These are phyloP conservation scores for Polypedilum pembai DNA, from an alignment of 1,140 invertebrate species.

Conservation along the genomic window DNA sequence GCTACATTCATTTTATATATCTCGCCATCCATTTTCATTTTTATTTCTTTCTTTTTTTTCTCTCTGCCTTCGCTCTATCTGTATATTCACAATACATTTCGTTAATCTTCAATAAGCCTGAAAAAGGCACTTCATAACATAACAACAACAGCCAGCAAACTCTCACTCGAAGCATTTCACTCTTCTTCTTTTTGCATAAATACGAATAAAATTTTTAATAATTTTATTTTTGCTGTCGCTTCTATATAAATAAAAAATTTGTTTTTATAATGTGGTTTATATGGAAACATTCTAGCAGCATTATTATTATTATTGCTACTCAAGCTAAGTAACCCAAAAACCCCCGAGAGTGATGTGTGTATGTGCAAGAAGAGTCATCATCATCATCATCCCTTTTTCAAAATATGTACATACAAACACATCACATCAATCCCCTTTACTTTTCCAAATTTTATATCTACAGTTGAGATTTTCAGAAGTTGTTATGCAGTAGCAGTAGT, in stretches of 20 bases:
- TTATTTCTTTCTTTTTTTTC: background rate
- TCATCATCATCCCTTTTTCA: background rate
- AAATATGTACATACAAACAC: too few relatives aligned
- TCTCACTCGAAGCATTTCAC: background rate
- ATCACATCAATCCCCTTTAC: too few relatives aligned
- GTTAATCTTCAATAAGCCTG: slow-evolving; percentile 24
- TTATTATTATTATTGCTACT: too few relatives aligned
- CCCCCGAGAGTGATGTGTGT: too few relatives aligned
- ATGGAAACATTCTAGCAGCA: too few relatives aligned
- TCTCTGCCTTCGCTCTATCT: background rate
- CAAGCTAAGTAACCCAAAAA: too few relatives aligned
- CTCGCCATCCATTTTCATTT: slow-evolving; percentile 12
- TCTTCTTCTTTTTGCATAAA: background rate
- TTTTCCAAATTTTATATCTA: too few relatives aligned
- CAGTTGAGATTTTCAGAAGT: background rate
- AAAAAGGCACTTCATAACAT: slow-evolving; percentile 15
- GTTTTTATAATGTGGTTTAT: too few relatives aligned
- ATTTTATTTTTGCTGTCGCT: too few relatives aligned
- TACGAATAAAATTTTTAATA: too few relatives aligned
- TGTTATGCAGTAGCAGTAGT: background rate
- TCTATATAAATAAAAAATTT: too few relatives aligned
- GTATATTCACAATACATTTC: background rate
- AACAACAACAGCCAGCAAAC: too few relatives aligned
- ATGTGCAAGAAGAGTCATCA: background rate
- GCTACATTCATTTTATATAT: slow-evolving; percentile 27